Percentiles rank a stretch among this genome's conserved stretches.
phyloP scores from a whole-genome alignment of 64 coral and sea anemone genomes.

The Pocillopora damicornis region DNA sequence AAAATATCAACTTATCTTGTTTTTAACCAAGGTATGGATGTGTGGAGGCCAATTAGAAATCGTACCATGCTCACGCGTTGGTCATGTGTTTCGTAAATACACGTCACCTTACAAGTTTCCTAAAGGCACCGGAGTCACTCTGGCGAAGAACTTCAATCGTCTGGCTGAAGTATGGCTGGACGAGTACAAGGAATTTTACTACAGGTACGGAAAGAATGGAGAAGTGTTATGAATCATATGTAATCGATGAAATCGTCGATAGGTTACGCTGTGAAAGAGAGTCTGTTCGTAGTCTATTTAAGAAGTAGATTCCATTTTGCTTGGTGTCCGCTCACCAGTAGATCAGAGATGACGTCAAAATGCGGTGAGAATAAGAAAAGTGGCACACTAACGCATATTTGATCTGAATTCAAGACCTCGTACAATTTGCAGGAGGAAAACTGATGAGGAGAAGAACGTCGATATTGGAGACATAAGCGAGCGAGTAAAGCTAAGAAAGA shows the following conservation, averaged over 20 bases:
- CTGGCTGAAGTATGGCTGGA: slow-evolving; percentile 90
- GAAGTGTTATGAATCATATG: too few relatives aligned
- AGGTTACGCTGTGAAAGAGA: too few relatives aligned
- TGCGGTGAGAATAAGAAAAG: too few relatives aligned
- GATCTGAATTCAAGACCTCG: too few relatives aligned
- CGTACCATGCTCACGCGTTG: slow-evolving; percentile 89
- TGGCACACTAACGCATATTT: too few relatives aligned
- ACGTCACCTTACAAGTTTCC: slow-evolving; percentile 93
- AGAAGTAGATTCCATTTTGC: too few relatives aligned
- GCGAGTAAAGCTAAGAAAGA: slow-evolving; percentile 67
- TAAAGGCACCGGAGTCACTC: slow-evolving; percentile 59
- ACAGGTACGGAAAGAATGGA: neutral
- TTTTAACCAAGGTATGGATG: slow-evolving; percentile 76
- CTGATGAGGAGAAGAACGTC: slow-evolving; percentile 66
- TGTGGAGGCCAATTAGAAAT: slow-evolving; percentile 87
- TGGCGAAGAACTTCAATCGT: slow-evolving; percentile 92
- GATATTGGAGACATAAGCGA: slow-evolving; percentile 94
- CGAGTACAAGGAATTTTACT: slow-evolving; percentile 81
- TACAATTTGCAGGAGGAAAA: slow-evolving; percentile 63
- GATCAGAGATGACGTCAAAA: neutral
- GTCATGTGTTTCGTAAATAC: slow-evolving; percentile 94
- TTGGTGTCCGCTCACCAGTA: too few relatives aligned
- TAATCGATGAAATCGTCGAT: too few relatives aligned
- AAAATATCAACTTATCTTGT: neutral
- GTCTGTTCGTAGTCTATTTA: too few relatives aligned